Base-by-base conservation (phyloP, 2,113 vertebrate species). In the Perca flavescens region DNA sequence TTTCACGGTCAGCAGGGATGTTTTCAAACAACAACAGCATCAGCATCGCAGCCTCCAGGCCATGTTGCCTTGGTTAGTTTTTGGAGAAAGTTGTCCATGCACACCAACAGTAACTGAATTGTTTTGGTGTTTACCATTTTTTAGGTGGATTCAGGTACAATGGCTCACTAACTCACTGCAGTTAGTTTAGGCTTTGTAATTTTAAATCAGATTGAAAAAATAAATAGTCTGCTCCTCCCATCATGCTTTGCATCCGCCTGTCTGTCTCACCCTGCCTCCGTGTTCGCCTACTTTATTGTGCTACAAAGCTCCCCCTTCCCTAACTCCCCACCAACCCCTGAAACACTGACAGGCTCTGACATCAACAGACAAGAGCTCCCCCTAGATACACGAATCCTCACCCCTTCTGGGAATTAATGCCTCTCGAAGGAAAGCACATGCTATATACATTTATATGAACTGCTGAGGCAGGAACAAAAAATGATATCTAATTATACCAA, bases 291-390 rank as follows among this genome's bases (percentile, higher is more conserved):
- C 80, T 62, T 74, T 61, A 72, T 80, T 79, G 53, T 79, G 89
- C 74, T 74, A 49, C 73, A 74, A 74, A 57, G 62, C 40, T 2
- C 70, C 77, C 63, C 72, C 66, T 36, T 54, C 15, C 15, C 31
- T 6, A 52, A 17, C 43, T 22, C 76, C 62, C 12, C 71, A 53
- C 53, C 78, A 58, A 56, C 52, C 79, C 34, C 66, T 83, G 82
- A 83, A 81, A 78, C 64, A 62, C 68, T 36, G 67, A 70, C 72
- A 68, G 31, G 47, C 72, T 56, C 86, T 87, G 77, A 86, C 88
- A 91, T 84, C 86, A 79, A 70, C 87, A 87, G 85, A 81, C 85
- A 84, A 92, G 61, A 92, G 91, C 91, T 91, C 92, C 91, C 90
- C 82, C 91, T 90, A 88, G 84, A 83, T 80, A 74, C 71, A 79